phyloP scores from a whole-genome alignment of 1,140 invertebrate genomes.

The Mizuhopecten yessoensis region DNA sequence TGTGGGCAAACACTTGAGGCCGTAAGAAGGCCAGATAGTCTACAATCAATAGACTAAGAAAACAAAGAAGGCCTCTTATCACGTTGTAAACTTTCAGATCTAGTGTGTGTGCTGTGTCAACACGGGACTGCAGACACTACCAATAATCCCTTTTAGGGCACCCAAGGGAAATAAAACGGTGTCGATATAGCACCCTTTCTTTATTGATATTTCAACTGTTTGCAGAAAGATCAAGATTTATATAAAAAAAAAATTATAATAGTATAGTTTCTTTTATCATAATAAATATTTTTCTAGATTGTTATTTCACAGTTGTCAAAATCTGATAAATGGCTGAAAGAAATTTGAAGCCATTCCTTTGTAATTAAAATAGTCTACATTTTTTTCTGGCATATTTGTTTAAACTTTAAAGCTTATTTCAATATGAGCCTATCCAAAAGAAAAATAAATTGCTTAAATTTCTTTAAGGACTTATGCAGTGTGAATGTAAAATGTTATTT shows the following conservation, averaged over 20 bases:
- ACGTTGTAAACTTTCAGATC: constrained; percentile 54
- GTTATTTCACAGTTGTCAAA: too few species aligned
- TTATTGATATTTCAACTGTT: constrained; percentile 28
- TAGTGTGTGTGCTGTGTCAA: constrained; percentile 58
- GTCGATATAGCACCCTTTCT: constrained; percentile 34
- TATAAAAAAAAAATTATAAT: neutral
- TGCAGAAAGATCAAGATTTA: constrained; percentile 18
- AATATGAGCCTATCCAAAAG: neutral
- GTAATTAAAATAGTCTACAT: too few species aligned
- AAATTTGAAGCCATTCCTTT: too few species aligned
- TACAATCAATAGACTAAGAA: constrained; percentile 62
- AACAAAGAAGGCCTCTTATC: constrained; percentile 55
- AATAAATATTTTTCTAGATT: neutral
- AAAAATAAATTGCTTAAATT: neutral
- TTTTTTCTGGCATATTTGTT: too few species aligned
- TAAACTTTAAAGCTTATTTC: too few species aligned
- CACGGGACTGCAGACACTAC: neutral
- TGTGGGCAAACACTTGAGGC: constrained; percentile 61
- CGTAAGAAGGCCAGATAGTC: constrained; percentile 47
- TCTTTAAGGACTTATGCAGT: neutral
- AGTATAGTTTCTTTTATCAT: neutral
- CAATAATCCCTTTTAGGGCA: neutral
- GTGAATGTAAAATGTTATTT: neutral
- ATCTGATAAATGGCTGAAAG: too few species aligned
- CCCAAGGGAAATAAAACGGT: too few species aligned